Evolutionary conservation across 2,113 vertebrate genomes (phyloP).

Genomic region (Naja naja): DNA sequence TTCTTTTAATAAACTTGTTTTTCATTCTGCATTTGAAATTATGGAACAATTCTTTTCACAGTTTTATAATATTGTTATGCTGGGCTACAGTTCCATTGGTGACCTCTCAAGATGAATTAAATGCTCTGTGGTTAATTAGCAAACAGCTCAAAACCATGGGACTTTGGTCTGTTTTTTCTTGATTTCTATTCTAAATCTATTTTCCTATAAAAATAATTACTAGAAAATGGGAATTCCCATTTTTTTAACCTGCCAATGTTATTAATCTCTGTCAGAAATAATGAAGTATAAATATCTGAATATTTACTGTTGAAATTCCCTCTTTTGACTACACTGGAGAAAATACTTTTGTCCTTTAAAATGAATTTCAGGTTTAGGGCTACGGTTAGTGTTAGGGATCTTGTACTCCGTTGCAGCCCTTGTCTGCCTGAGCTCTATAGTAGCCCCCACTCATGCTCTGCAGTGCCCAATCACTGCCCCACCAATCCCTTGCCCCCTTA

Average conservation of each 20-base stretch:
- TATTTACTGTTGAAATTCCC: neutral
- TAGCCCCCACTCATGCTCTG: neutral
- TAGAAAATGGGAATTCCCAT: neutral
- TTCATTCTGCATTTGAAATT: conserved; percentile 39
- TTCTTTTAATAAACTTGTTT: conserved; percentile 38
- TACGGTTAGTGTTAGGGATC: neutral
- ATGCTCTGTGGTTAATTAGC: rapidly evolving
- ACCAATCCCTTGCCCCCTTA: neutral
- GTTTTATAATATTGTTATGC: conserved; percentile 19
- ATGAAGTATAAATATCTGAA: neutral
- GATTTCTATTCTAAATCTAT: conserved; percentile 9
- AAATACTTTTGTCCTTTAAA: neutral
- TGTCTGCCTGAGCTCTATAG: neutral
- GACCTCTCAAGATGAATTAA: neutral
- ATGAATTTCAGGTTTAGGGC: neutral
- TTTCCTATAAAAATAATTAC: neutral
- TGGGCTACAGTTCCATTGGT: conserved; percentile 13
- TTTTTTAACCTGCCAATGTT: neutral
- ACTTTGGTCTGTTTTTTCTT: neutral
- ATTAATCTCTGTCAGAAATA: neutral
- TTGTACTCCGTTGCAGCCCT: neutral
- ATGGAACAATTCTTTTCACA: conserved; percentile 28
- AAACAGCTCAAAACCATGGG: neutral
- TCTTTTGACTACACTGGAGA: neutral
- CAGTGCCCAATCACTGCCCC: neutral